Percentiles rank a stretch among this genome's conserved stretches.
Evolutionary conservation across 2,113 vertebrate genomes (phyloP).

Genomic region (Empidonax traillii): DNA sequence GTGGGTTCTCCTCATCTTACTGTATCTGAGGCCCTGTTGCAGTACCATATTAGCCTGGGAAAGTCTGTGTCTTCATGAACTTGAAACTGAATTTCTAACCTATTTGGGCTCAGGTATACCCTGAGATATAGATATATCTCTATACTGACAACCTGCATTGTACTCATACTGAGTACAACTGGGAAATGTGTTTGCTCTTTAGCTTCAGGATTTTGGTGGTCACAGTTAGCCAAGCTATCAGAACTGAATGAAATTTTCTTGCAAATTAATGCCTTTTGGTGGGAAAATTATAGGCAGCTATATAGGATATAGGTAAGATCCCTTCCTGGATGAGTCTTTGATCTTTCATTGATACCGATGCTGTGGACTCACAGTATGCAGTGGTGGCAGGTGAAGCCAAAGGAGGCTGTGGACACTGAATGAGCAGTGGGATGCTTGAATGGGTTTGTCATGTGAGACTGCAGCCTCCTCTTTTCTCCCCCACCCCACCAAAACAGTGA

Average conservation of each 20-base stretch:
- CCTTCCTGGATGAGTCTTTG: background rate
- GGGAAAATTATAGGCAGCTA: background rate
- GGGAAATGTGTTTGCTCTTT: background rate
- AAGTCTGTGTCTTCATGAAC: background rate
- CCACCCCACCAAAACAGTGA: background rate
- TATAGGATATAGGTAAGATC: background rate
- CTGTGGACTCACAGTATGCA: background rate
- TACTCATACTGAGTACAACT: background rate
- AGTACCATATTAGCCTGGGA: background rate
- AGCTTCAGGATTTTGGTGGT: background rate
- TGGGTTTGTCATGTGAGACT: background rate
- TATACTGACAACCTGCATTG: background rate
- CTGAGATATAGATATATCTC: background rate
- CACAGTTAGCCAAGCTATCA: background rate
- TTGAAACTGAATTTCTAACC: background rate
- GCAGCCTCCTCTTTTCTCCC: background rate
- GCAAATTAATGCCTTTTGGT: background rate
- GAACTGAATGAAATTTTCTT: background rate
- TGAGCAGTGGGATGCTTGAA: background rate
- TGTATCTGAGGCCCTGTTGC: background rate
- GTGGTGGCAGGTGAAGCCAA: background rate
- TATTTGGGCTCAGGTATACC: rapidly evolving
- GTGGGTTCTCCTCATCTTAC: background rate
- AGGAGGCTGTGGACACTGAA: background rate
- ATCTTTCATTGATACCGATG: background rate